Conservation (phyloP, 1,140 invertebrate species). For the Penaeus japonicus region DNA sequence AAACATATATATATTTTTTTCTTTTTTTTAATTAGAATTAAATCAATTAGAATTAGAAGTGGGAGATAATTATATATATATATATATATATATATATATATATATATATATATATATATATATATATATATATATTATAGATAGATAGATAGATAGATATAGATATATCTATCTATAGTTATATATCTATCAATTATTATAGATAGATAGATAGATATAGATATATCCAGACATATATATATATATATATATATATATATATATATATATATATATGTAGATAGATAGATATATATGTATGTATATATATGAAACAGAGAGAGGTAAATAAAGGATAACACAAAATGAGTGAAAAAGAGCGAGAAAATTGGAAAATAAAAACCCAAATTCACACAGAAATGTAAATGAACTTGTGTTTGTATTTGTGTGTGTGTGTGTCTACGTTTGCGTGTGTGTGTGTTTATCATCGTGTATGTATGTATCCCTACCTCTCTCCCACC, state of each 20-base stretch:
- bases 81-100: too few species aligned
- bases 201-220: not conserved
- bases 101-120: too few species aligned
- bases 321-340: not conserved
- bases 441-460: too few species aligned
- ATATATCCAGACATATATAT: not conserved
- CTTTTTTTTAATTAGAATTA: too few species aligned
- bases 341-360: not conserved
- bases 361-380: not conserved
- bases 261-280: slow-evolving; percentile 10
- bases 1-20: too few species aligned
- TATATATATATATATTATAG: too few species aligned
- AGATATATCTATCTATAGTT: not conserved
- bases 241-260: slow-evolving; percentile 10
- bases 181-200: not conserved
- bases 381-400: not conserved
- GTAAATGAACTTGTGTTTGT: not conserved
- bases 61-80: too few species aligned
- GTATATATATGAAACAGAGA: slow-evolving; percentile 18
- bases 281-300: slow-evolving; percentile 14
- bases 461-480: too few species aligned
- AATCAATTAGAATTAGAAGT: too few species aligned
- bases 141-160: slow-evolving; percentile 4
- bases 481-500: too few species aligned
- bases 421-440: not conserved